Base-by-base conservation (phyloP, 2,888 invertebrate genomes). In the Hymenopus coronatus region DNA sequence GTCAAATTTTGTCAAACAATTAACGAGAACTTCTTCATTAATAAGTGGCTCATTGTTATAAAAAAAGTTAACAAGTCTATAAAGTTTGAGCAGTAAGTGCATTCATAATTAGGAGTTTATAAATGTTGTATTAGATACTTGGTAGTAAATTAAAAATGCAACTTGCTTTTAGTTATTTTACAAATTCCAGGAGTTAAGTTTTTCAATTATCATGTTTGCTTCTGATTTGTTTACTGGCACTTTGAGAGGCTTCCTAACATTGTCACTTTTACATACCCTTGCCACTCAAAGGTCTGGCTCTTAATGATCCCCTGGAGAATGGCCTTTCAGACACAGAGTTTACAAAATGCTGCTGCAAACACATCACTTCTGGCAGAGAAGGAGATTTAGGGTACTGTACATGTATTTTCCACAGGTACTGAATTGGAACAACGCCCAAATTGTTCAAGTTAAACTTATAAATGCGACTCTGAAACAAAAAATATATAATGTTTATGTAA, bases 381-480 rank as follows among this genome's bases (percentile, higher is more conserved):
- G 25, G 6, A 70, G 20, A 70, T 12, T 0, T 40, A 90, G 96
- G 46, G 15, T 84, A 54, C 28, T 33, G 30, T 28, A 85, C 20
- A 54, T 28, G 27, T 54, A 89, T 28, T n/a, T 27, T 14, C 89
- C 89, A 89, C n/a, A n/a, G 6, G 28, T 54, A 89, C 14, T 81
- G 30, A 83, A 89, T 28, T 28, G 84, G 83, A 12, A 88, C 83
- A 40, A 25, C 28, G 9, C 89, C 89, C 1, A 83, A 30, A 88
- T 89, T 89, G n/a, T 83, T 84, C 82, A 89, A 88, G 3, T 28
- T 87, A 33, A 89, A 27, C 20, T 88, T n/a, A 28, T 30, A 30
- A 3, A 30, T n/a, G n/a, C 88, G 83, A 28, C 91, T 90, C 92
- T 92, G 54, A 70, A 70, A 70, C 54, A 70, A 70, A 3, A 54